Conservation (phyloP, 1,140 invertebrate species). For the Hyles vespertilio region DNA sequence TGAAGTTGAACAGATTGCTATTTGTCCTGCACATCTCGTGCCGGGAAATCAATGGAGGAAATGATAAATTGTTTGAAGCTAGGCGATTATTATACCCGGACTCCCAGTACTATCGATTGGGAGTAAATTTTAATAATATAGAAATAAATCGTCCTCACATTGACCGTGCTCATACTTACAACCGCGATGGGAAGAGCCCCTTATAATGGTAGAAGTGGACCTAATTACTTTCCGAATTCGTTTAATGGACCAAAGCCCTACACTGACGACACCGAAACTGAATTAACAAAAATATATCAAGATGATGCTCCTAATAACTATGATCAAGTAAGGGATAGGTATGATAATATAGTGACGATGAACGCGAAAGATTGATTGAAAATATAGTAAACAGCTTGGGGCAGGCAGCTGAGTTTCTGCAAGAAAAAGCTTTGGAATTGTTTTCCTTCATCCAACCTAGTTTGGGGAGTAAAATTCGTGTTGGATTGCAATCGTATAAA, state of each 20-base stretch:
- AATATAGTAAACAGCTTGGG: slow-evolving; percentile 88
- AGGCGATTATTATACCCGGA: slow-evolving; percentile 92
- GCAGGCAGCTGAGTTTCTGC: slow-evolving; percentile 86
- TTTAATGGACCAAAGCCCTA: slow-evolving; percentile 86
- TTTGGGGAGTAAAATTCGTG: slow-evolving; percentile 79
- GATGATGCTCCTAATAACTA: slow-evolving; percentile 88
- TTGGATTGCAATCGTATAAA: slow-evolving; percentile 75
- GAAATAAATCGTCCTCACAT: slow-evolving; percentile 90
- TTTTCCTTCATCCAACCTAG: slow-evolving; percentile 81
- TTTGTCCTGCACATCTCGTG: slow-evolving; percentile 88
- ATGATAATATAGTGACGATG: slow-evolving; percentile 86
- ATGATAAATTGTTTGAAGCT: slow-evolving; percentile 92
- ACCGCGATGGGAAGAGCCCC: slow-evolving; percentile 87
- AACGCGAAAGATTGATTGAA: slow-evolving; percentile 83
- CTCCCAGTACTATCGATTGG: slow-evolving; percentile 90
- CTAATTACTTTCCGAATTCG: slow-evolving; percentile 97
- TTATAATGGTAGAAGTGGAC: slow-evolving; percentile 84
- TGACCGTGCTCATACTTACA: slow-evolving; percentile 43
- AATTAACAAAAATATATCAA: slow-evolving; percentile 68
- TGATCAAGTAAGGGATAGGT: slow-evolving; percentile 88
- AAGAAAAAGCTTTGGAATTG: slow-evolving; percentile 85
- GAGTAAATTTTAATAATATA: slow-evolving; percentile 89
- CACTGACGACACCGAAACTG: slow-evolving; percentile 62
- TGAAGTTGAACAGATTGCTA: slow-evolving; percentile 92
- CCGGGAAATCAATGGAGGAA: slow-evolving; percentile 89